Evolutionary conservation across 2,888 invertebrate genomes (phyloP), one percentile per base, ranked within the genome.

Genomic region (Erebia palarica): DNA sequence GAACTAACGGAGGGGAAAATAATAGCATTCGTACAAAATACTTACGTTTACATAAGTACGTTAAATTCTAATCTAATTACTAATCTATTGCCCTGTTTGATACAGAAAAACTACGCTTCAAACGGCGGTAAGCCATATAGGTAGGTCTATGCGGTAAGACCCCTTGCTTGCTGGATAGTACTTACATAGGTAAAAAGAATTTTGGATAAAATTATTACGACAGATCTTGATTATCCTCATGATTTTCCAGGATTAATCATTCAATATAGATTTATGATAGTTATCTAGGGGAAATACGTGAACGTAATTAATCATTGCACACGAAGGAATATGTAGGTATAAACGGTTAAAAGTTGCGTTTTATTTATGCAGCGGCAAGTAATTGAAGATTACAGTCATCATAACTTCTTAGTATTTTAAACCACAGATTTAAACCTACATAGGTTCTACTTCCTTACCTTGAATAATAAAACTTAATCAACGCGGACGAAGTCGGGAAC

Each of bases 191-290:
- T 27, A 47, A 3, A 11, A 11, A 49, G 18, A 18, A 16, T 13
- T 27, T 27, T 21, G 21, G 53, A 9, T 57, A 21, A 27, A 13
- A 57, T 57, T 27, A 14, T 21, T 47, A 49, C 44, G 63, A 18
- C 18, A 63, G 21, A 63, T 63, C 47, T 18, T 14, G 61, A 65
- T 70, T 68, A 61, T 68, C 71, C 73, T 72, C 69, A 66, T 65
- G 21, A 61, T 65, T 71, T 71, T 73, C 70, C 73, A 70, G 68
- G 57, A 71, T 73, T 69, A 69, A 73, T 75, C 66, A 69, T 66
- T 60, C 42, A 60, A 13, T 66, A 47, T 9, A 49, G 70, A 71
- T 71, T 71, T 63, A 67, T 67, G 70, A 71, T 66, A 63, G 57
- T 67, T 47, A 18, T 21, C 36, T 14, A 18, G 66, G 70, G 70